phyloP scores from a whole-genome alignment of 2,888 invertebrate genomes.

The Pseudococcus viburni region DNA sequence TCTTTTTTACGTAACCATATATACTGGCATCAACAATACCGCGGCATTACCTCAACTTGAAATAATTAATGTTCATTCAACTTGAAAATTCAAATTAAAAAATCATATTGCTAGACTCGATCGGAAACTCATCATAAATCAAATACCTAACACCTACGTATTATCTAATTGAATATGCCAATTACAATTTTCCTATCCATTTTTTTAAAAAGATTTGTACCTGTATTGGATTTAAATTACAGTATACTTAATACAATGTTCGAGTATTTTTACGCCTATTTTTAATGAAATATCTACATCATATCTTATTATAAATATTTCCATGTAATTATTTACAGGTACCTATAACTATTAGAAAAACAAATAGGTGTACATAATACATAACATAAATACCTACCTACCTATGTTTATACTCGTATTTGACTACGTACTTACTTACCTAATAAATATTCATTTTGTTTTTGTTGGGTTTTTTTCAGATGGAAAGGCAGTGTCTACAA shows the following conservation, averaged over 20 bases:
- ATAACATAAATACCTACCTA: too few relatives aligned
- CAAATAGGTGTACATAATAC: too few relatives aligned
- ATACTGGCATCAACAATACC: not conserved
- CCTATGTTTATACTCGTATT: too few relatives aligned
- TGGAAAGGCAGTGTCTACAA: slow-evolving; percentile 97
- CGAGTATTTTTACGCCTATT: slow-evolving; percentile 5
- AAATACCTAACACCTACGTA: not conserved
- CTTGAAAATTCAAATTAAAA: not conserved
- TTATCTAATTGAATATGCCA: too few relatives aligned
- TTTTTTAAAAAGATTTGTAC: not conserved
- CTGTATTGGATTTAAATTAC: not conserved
- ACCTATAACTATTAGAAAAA: not conserved
- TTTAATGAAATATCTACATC: not conserved
- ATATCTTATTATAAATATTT: too few relatives aligned
- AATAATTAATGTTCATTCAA: not conserved
- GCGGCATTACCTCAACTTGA: not conserved
- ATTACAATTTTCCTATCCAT: not conserved
- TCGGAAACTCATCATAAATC: not conserved
- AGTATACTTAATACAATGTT: not conserved
- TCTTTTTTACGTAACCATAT: not conserved
- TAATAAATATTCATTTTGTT: not conserved
- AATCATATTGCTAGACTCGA: not conserved
- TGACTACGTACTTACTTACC: not conserved
- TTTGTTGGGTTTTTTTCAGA: slow-evolving; percentile 73
- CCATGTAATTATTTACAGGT: not conserved